phyloP scores from a whole-genome alignment of 2,797 vertebrate species.

The Gambusia yucatana region DNA sequence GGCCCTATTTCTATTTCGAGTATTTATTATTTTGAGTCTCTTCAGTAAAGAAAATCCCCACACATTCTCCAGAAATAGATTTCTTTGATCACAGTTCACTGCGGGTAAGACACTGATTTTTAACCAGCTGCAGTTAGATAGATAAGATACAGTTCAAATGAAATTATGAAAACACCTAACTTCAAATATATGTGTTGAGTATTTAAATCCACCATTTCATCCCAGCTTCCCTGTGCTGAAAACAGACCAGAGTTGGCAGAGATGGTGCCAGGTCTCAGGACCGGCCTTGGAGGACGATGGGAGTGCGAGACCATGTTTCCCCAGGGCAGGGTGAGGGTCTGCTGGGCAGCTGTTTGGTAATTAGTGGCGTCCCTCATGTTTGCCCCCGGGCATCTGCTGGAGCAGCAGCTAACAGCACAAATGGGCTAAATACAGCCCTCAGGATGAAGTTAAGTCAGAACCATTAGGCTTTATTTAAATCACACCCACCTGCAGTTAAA shows the following conservation, averaged over 20 bases:
- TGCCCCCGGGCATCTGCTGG: constrained; percentile 81
- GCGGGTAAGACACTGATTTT: background rate
- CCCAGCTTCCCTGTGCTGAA: constrained; percentile 45
- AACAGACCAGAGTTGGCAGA: constrained; percentile 47
- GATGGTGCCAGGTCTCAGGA: constrained; percentile 47
- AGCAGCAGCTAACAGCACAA: constrained; percentile 67
- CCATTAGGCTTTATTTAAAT: constrained; percentile 81
- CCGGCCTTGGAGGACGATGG: constrained; percentile 59
- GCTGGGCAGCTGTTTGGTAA: constrained; percentile 86
- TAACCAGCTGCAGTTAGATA: background rate
- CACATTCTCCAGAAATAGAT: background rate
- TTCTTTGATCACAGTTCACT: background rate
- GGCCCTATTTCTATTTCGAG: background rate
- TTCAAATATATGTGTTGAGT: background rate
- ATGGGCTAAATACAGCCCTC: constrained; percentile 76
- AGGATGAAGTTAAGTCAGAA: constrained; percentile 77
- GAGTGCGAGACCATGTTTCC: constrained; percentile 66
- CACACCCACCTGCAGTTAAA: constrained; percentile 65
- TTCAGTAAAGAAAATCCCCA: background rate
- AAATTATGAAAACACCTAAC: background rate
- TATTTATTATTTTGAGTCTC: background rate
- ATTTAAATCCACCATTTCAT: background rate
- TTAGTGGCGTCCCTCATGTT: constrained; percentile 81
- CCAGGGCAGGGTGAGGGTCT: constrained; percentile 77
- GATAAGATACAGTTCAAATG: background rate